Evolutionary conservation across 2,888 invertebrate genomes (phyloP).

Genomic region (Andricus quercusramuli): DNA sequence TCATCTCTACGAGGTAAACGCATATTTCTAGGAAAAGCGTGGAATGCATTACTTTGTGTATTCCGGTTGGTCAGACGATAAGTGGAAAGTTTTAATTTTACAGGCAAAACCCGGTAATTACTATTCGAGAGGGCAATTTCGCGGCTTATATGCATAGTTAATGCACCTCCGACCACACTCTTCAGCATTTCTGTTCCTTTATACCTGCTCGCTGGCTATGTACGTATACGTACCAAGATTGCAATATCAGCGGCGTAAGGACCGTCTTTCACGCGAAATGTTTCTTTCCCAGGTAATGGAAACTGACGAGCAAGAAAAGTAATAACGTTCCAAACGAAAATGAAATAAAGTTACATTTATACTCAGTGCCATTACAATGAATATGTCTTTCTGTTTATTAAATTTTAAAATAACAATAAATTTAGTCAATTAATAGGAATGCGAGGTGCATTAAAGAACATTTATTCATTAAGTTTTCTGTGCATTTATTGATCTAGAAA

Average conservation of each 20-base stretch:
- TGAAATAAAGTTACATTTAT: constrained; percentile 1
- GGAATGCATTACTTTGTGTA: constrained; percentile 37
- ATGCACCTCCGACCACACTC: constrained; percentile 57
- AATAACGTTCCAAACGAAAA: constrained; percentile 11
- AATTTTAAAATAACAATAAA: background rate
- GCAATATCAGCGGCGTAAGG: constrained; percentile 32
- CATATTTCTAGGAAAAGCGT: constrained; percentile 6
- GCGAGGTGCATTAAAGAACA: no score
- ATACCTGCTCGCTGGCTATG: constrained; percentile 28
- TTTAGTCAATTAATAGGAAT: background rate
- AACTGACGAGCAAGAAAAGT: constrained; percentile 23
- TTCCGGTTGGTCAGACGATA: constrained; percentile 55
- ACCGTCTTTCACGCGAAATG: constrained; percentile 35
- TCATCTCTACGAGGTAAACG: constrained; percentile 14
- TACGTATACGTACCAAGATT: constrained; percentile 26
- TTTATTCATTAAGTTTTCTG: no score
- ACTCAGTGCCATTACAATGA: background rate
- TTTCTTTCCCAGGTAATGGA: constrained; percentile 27
- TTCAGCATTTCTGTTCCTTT: constrained; percentile 50
- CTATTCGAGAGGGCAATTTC: constrained; percentile 64
- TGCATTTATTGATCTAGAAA: no score
- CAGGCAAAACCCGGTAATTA: constrained; percentile 64
- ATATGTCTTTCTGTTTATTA: background rate
- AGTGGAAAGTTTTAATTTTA: constrained; percentile 68
- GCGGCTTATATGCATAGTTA: constrained; percentile 70